Evolutionary conservation across 2,113 vertebrate species (phyloP), one percentile per base, ranked within the genome.

Genomic region (Stictonetta naevosa): DNA sequence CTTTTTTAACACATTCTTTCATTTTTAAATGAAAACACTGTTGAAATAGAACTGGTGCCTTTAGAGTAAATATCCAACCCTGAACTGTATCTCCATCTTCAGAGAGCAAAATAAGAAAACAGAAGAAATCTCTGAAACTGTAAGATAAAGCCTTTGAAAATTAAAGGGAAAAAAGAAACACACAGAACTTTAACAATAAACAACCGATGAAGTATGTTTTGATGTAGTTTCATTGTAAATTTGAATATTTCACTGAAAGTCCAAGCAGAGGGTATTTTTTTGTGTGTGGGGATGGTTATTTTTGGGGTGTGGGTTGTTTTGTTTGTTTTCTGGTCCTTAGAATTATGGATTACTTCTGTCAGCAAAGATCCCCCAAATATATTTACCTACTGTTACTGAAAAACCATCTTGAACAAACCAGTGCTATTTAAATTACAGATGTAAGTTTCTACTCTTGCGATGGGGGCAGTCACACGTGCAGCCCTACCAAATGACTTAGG

Each of bases 201-300:
- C 19, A 63, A 10, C 8, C 12, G 48, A 2, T 62, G 34, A 11
- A 33, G 8, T 42, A 16, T 18, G 21, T 52, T 73, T 34, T 19
- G 15, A 50, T 29, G 33, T 9, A 26, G 4, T 38, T 77, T 68
- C 25, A 20, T 0, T 50, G 73, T 31, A 77, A 88, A 50, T 8
- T 53, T 10, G 59, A 69, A 34, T 90, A 86, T 38, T 23, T 66
- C 25, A 29, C 67, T 66, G 8, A 3, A 64, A 73, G 16, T 63
- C 48, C 52, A 92, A 76, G 38, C 31, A 31, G 10, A 19, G 38
- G 38, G 44, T 44, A 17, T 52, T 0, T 15, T 33, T 67, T 72
- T 59, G 16, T 44, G 42, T 16, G 42, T 44, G 38, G 38, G 38
- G 42, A n/a, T 0, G 6, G 17, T 44, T 44, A 46, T 0, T 12